A percentile compares a stretch with the other conserved stretches of the same genome.
Evolutionary conservation across 1,140 invertebrate genomes (phyloP).

Genomic region (Tyrophagus putrescentiae): DNA sequence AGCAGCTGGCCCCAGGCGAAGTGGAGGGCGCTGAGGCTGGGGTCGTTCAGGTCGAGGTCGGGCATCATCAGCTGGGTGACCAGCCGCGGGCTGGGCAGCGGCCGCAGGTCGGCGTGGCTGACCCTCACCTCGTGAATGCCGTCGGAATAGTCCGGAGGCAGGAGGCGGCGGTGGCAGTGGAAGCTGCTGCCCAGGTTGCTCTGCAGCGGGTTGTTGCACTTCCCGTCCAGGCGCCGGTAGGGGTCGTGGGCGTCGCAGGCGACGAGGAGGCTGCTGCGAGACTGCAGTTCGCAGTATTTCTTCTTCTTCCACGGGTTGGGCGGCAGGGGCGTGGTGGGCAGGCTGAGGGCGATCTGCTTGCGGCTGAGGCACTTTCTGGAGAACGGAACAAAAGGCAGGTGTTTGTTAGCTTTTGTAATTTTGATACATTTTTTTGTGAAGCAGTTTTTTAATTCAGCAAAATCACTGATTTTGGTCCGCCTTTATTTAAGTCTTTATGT

Average conservation of each 20-base stretch:
- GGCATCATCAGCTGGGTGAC: constrained; percentile 34
- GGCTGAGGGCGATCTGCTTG: not conserved
- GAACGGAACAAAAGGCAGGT: not conserved
- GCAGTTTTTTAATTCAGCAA: too few species aligned
- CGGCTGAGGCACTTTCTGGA: constrained; percentile 6
- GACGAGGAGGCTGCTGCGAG: not conserved
- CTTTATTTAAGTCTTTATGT: too few species aligned
- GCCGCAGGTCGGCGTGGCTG: constrained; percentile 28
- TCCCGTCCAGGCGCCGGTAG: constrained; percentile 68
- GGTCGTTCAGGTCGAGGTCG: constrained; percentile 20
- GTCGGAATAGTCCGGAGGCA: constrained; percentile 48
- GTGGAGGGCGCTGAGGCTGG: constrained; percentile 15
- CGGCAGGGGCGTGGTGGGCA: not conserved
- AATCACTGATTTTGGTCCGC: too few species aligned
- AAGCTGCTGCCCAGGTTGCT: constrained; percentile 65
- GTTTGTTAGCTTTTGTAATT: too few species aligned
- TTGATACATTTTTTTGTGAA: too few species aligned
- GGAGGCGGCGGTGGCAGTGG: constrained; percentile 37
- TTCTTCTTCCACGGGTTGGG: constrained; percentile 14
- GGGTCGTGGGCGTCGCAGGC: constrained; percentile 36
- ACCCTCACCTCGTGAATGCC: constrained; percentile 31
- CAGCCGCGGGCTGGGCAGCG: constrained; percentile 39
- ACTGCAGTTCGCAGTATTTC: constrained; percentile 16
- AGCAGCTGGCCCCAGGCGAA: constrained; percentile 26
- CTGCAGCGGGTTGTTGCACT: constrained; percentile 75